Evolutionary conservation across 2,113 vertebrate genomes (phyloP).

Genomic region (Camelus bactrianus): DNA sequence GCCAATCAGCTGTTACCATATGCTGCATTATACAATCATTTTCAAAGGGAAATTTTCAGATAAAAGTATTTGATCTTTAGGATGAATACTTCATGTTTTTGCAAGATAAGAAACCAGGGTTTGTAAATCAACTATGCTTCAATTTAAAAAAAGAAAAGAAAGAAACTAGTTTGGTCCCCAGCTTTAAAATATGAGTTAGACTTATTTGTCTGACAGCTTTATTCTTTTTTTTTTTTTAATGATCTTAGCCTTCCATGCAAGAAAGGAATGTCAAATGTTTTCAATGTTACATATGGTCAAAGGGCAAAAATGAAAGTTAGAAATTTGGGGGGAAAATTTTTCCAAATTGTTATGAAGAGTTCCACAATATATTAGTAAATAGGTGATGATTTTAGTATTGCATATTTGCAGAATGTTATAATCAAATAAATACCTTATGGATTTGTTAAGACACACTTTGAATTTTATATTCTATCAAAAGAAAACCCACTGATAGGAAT

Average conservation of each 20-base stretch:
- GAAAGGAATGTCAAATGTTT: conserved; percentile 30
- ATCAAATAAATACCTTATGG: neutral
- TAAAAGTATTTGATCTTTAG: conserved; percentile 53
- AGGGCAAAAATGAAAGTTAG: conserved; percentile 4
- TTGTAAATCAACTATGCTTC: neutral
- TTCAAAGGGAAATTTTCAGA: conserved; percentile 50
- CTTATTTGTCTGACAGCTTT: neutral
- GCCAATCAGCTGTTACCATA: neutral
- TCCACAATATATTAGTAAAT: neutral
- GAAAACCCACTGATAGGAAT: neutral
- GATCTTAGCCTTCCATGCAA: conserved; percentile 28
- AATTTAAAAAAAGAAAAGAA: neutral
- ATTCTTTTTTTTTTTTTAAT: neutral
- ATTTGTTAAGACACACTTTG: neutral
- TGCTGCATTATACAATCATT: conserved; percentile 36
- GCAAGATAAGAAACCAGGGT: conserved; percentile 32
- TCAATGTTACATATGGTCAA: conserved; percentile 36
- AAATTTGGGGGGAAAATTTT: neutral
- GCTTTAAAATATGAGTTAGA: conserved; percentile 22
- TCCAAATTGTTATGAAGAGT: neutral
- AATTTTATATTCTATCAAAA: conserved; percentile 39
- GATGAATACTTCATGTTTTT: conserved; percentile 30
- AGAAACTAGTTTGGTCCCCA: neutral
- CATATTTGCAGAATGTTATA: neutral
- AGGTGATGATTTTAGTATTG: neutral